These are phyloP conservation scores for Drosophila prostipennis DNA, from an alignment of 2,888 invertebrate species.

Conservation along the genomic window DNA sequence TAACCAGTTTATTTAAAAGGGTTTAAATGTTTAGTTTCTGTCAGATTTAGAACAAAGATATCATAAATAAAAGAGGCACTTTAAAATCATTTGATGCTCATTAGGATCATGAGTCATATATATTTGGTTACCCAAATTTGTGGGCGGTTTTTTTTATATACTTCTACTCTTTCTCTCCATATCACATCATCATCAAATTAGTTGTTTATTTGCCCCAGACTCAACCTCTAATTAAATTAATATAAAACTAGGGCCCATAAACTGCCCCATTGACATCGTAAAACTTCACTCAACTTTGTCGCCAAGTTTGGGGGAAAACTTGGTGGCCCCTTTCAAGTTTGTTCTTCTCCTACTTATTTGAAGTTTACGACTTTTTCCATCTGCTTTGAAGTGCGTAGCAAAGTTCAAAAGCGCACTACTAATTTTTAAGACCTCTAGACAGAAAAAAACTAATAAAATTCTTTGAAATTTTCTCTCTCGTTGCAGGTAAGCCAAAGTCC, in stretches of 20 bases:
- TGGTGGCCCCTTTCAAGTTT: slow-evolving; percentile 9
- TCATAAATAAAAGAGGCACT: not conserved
- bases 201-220: slow-evolving; percentile 4
- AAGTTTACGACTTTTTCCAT: slow-evolving; percentile 16
- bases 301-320: slow-evolving; percentile 16
- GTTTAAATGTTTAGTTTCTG: not conserved
- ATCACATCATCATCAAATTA: slow-evolving; percentile 24
- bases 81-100: not conserved
- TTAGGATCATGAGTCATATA: slow-evolving; percentile 18
- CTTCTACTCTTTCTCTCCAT: not conserved
- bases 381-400: slow-evolving; percentile 15
- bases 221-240: slow-evolving; percentile 33
- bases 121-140: not conserved
- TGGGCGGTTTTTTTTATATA: slow-evolving; percentile 25
- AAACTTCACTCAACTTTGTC: slow-evolving; percentile 26
- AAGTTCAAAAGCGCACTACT: slow-evolving; percentile 33
- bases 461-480: slow-evolving; percentile 46
- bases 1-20: not conserved
- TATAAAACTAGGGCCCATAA: slow-evolving; percentile 30
- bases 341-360: slow-evolving; percentile 22
- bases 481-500: slow-evolving; percentile 67
- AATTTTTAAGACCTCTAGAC: slow-evolving; percentile 43
- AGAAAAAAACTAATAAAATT: slow-evolving; percentile 56
- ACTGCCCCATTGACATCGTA: slow-evolving; percentile 19
- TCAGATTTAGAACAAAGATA: slow-evolving; percentile 10